Conservation (phyloP, 2,888 invertebrate genomes). For the Agrilus cyanescens region DNA sequence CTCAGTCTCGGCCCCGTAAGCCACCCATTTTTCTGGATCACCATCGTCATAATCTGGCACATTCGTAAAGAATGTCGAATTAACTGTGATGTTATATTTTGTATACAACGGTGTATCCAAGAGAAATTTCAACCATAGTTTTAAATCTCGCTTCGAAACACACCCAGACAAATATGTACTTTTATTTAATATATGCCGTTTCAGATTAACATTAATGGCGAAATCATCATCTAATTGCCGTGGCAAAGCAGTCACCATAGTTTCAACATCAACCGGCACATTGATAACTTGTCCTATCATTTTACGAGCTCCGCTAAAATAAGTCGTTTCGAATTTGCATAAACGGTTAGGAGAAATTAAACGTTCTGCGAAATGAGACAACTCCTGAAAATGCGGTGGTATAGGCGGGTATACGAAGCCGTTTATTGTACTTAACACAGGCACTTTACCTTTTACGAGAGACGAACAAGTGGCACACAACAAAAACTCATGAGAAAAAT, state of each 20-base stretch:
- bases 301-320: too few relatives aligned
- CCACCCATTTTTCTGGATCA: too few relatives aligned
- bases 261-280: constrained; percentile 18
- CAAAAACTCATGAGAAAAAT: too few relatives aligned
- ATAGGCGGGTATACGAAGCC: constrained; percentile 12
- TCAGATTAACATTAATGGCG: constrained; percentile 19
- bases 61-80: too few relatives aligned
- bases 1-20: too few relatives aligned
- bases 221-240: constrained; percentile 21
- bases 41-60: too few relatives aligned
- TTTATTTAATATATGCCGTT: constrained; percentile 16
- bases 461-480: too few relatives aligned
- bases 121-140: constrained; percentile 13
- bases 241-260: constrained; percentile 14
- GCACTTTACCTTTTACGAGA: too few relatives aligned
- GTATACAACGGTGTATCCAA: constrained; percentile 1
- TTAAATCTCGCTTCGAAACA: constrained; percentile 15
- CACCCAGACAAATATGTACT: constrained; percentile 18
- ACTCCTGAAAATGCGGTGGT: constrained; percentile 12
- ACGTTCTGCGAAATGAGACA: constrained; percentile 10
- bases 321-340: constrained; percentile 20
- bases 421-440: too few relatives aligned
- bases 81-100: too few relatives aligned
- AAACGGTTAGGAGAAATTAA: constrained; percentile 14
- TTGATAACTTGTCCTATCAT: constrained; percentile 19